Base-by-base conservation (phyloP, 2,113 vertebrate species). In the Chamaetylas fuelleborni region DNA sequence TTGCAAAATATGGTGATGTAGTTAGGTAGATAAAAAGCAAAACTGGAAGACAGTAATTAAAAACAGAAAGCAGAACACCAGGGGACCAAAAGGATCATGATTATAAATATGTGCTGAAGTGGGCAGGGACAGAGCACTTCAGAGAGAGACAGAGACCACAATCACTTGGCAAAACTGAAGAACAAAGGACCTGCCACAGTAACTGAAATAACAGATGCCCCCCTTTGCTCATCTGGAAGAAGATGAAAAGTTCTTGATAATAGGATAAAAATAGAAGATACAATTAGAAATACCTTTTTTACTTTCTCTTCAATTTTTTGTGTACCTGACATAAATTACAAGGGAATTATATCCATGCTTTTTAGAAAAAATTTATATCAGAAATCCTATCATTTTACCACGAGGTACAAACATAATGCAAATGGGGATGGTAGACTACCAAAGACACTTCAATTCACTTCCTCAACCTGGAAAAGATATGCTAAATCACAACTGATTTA, bases 401-500 rank as follows among this genome's bases (percentile, higher is more conserved):
- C 2, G 5, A 33, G 15, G 7, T 78, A 90, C 3, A 62, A 73
- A 53, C 18, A 14, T 66, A 73, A 70, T 19, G 11, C 29, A 86
- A 80, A 51, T 57, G 8, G 17, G 9, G 5, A 72, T 6, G 29
- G 6, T 42, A 73, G 4, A 15, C 33, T 56, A 31, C 24, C 42
- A 86, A 69, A 77, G 47, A 70, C 25, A 64, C 22, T 77, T 70
- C 29, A 51, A 50, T 34, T 34, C 50, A 38, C 7, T 84, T 84
- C n/a, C 43, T 86, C 71, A 83, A 36, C 29, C 18, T 83, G 50
- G 50, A 47, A 71, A 79, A 91, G 8, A 64, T n/a, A n/a, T n/a
- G 47, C 16, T 86, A 81, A 86, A 92, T 81, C 60, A 78, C 67
- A 80, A 58, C 34, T 58, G 47, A 92, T 83, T 95, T 93, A 88